phyloP scores from a whole-genome alignment of 2,113 vertebrate genomes.

The Raja brachyura region DNA sequence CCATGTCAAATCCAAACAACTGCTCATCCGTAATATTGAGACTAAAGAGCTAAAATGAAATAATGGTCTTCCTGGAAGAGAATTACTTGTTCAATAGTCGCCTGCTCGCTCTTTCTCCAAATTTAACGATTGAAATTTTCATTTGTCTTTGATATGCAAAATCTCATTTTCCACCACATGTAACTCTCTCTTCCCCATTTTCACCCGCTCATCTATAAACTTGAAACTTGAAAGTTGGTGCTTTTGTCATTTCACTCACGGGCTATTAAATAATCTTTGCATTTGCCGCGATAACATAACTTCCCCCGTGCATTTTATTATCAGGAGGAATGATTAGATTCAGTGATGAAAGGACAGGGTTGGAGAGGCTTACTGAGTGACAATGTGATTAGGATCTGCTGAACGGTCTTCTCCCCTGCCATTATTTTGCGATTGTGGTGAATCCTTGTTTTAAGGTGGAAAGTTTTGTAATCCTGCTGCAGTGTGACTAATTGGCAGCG shows the following conservation, averaged over 20 bases:
- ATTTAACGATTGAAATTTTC: constrained; percentile 2
- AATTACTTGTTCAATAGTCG: constrained; percentile 19
- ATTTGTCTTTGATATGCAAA: not conserved
- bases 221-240: not conserved
- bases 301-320: not conserved
- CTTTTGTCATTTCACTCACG: not conserved
- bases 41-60: constrained; percentile 26
- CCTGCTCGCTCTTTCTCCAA: not conserved
- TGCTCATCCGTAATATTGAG: constrained; percentile 35
- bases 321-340: not conserved
- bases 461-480: not conserved
- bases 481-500: not conserved
- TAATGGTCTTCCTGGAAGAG: constrained; percentile 20
- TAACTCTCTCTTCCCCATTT: not conserved
- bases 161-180: not conserved
- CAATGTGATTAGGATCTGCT: not conserved
- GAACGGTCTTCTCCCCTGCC: not conserved
- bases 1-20: not conserved
- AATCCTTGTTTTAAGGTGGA: not conserved
- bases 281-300: not conserved
- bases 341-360: not conserved
- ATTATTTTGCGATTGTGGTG: not conserved
- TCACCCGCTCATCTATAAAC: not conserved
- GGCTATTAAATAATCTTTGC: not conserved
- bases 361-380: not conserved